Evolutionary conservation across 2,797 vertebrate species (phyloP).

Genomic region (Rhinogobio ventralis): DNA sequence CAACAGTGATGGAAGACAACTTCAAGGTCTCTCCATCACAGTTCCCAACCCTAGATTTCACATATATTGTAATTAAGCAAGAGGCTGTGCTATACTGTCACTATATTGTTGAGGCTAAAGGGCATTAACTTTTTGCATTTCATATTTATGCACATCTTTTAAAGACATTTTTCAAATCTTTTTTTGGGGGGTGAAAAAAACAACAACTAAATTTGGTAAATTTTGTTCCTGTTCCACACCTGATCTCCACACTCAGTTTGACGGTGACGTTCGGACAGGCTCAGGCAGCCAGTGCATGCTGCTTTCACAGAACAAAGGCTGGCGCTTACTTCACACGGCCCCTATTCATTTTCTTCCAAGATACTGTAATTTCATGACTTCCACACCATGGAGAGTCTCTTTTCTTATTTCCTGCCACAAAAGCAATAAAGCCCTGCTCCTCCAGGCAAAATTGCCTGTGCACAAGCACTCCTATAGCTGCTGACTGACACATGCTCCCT

Average conservation of each 20-base stretch:
- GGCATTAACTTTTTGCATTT: not conserved
- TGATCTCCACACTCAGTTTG: constrained; percentile 45
- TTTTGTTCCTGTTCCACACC: constrained; percentile 29
- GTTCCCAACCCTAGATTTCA: too few relatives aligned
- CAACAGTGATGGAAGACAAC: not conserved
- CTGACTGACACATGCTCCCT: constrained; percentile 73
- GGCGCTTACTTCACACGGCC: constrained; percentile 59
- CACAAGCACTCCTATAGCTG: constrained; percentile 74
- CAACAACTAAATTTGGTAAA: not conserved
- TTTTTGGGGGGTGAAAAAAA: not conserved
- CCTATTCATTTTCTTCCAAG: constrained; percentile 70
- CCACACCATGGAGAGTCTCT: constrained; percentile 72
- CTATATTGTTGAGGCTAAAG: too few relatives aligned
- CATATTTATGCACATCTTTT: not conserved
- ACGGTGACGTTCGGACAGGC: constrained; percentile 49
- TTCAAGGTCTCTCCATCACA: not conserved
- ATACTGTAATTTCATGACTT: constrained; percentile 74
- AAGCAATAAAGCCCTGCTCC: constrained; percentile 73
- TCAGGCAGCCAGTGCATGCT: constrained; percentile 43
- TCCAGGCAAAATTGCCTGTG: constrained; percentile 80
- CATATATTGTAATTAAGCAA: not conserved
- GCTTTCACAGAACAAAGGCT: constrained; percentile 67
- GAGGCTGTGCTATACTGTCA: not conserved
- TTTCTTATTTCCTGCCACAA: constrained; percentile 79
- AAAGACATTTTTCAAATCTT: not conserved